Evolutionary conservation across 35 echinoderm and acorn worm species (phyloP).

Genomic region (Apostichopus parvimensis): DNA sequence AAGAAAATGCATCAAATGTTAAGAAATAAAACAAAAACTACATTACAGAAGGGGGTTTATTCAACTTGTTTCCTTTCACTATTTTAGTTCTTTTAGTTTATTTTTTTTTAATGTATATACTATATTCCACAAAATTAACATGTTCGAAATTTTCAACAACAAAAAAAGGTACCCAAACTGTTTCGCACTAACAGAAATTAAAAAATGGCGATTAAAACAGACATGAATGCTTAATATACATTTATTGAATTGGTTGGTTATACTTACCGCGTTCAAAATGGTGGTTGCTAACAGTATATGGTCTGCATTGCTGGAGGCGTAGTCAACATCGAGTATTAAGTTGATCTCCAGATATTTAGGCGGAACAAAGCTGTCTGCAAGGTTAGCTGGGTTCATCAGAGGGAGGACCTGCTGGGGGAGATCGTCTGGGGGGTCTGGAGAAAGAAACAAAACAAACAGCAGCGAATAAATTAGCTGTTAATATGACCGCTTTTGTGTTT

Average conservation of each 20-base stretch:
- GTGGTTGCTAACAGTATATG: background rate
- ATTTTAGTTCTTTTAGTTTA: background rate
- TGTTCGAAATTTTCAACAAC: no score
- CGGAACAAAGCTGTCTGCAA: background rate
- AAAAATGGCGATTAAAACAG: no score
- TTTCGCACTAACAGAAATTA: no score
- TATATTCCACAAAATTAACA: no score
- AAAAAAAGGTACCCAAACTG: no score
- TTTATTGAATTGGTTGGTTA: no score
- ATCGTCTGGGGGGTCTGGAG: background rate
- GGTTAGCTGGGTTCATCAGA: background rate
- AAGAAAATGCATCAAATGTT: background rate
- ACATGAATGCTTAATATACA: background rate
- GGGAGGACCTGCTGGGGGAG: background rate
- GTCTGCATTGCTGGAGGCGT: background rate
- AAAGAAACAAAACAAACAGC: background rate
- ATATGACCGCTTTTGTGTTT: no score
- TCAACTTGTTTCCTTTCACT: background rate
- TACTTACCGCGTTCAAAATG: background rate
- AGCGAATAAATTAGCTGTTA: background rate
- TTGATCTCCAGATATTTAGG: conserved; percentile 19
- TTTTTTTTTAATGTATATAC: background rate
- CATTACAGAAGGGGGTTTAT: background rate
- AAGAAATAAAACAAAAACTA: background rate
- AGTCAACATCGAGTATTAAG: background rate